phyloP scores from a whole-genome alignment of 2,797 vertebrate species.

The Argya squamiceps region DNA sequence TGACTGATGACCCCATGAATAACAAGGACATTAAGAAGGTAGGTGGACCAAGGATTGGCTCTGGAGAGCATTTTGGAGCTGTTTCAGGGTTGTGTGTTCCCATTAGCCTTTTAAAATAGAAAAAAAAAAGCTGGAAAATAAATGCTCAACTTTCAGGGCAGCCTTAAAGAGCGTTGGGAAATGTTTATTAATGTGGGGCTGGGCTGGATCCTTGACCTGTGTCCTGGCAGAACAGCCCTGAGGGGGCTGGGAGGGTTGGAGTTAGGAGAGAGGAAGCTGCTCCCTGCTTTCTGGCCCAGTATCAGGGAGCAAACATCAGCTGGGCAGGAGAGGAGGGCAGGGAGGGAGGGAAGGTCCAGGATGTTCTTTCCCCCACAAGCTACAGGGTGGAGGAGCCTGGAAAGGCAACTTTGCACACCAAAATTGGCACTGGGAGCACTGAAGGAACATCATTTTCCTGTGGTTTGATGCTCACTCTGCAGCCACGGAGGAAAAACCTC shows the following conservation, averaged over 20 bases:
- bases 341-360: neutral
- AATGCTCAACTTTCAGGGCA: neutral
- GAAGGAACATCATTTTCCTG: neutral
- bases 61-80: neutral
- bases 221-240: neutral
- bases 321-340: neutral
- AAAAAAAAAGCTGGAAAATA: neutral
- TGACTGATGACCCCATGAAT: slow-evolving; percentile 97
- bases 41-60: neutral
- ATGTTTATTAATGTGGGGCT: neutral
- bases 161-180: neutral
- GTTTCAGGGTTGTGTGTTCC: neutral
- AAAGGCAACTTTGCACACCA: neutral
- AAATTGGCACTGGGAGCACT: rapidly evolving
- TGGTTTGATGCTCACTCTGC: neutral
- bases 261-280: neutral
- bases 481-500: neutral
- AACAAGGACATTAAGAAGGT: slow-evolving; percentile 98
- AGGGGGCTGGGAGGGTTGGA: neutral
- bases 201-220: slow-evolving; percentile 15
- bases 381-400: neutral
- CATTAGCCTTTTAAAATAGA: slow-evolving; percentile 7
- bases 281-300: neutral
- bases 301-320: neutral
- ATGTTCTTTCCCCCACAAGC: neutral